Percentiles rank a stretch among this genome's conserved stretches.
Conservation (phyloP, 2,888 invertebrate species). For the Melikaiella ostensackeni region DNA sequence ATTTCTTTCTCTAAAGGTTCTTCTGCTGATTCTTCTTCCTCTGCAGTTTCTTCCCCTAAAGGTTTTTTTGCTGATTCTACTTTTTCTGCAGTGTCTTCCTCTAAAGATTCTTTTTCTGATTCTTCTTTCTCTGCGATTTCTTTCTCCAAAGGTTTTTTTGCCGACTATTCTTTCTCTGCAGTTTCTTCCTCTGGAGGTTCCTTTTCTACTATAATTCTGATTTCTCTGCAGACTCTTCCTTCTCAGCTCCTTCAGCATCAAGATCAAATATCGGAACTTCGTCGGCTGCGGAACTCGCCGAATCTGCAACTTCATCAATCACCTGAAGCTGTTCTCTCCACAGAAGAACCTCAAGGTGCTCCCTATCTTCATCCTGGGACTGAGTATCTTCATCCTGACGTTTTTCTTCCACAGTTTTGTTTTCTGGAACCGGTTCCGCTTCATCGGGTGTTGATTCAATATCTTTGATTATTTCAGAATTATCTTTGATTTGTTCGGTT, state of each 20-base stretch:
- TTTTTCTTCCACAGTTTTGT: background rate
- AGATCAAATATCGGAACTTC: background rate
- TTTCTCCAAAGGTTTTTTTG: too few species aligned
- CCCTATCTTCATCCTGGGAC: slow-evolving; percentile 40
- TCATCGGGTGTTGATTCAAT: slow-evolving; percentile 13
- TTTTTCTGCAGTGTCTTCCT: too few species aligned
- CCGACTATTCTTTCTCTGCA: too few species aligned
- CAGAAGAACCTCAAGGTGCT: slow-evolving; percentile 53
- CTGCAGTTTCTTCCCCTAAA: too few species aligned
- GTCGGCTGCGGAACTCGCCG: slow-evolving; percentile 42
- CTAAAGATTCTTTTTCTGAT: too few species aligned
- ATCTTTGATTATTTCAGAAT: slow-evolving; percentile 4
- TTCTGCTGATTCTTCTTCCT: too few species aligned
- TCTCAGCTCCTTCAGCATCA: background rate
- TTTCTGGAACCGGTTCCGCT: slow-evolving; percentile 10
- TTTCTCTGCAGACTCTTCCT: slow-evolving; percentile 6
- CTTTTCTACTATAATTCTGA: background rate
- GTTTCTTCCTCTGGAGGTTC: background rate
- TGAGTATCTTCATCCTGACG: slow-evolving; percentile 41
- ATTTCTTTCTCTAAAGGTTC: too few species aligned
- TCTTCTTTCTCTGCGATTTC: too few species aligned
- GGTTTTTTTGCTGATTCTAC: too few species aligned
- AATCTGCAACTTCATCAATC: slow-evolving; percentile 52
- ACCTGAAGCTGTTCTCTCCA: slow-evolving; percentile 52
- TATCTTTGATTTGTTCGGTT: background rate